A percentile compares a stretch with the other conserved stretches of the same genome.
Conservation (phyloP, 2,888 invertebrate species). For the Argynnis bischoffii region DNA sequence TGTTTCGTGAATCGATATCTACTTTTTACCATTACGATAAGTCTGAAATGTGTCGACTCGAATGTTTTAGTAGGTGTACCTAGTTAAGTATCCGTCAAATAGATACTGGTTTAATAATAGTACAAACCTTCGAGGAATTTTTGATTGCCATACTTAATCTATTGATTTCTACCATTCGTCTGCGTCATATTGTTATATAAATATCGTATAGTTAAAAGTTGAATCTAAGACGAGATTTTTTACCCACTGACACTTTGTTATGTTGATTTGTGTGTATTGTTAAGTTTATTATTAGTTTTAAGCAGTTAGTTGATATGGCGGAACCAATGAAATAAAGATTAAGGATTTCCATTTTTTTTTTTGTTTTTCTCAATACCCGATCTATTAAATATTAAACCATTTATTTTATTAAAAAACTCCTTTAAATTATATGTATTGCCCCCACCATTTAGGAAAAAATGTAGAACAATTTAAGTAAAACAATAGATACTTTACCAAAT, state of each 20-base stretch:
- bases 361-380: neutral
- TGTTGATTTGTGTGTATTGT: constrained; percentile 61
- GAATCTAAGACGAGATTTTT: constrained; percentile 24
- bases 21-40: constrained; percentile 10
- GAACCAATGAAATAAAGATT: constrained; percentile 66
- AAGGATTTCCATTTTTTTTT: constrained; percentile 38
- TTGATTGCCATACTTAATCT: constrained; percentile 8
- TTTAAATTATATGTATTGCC: too few species aligned
- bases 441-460: too few species aligned
- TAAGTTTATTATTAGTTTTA: constrained; percentile 41
- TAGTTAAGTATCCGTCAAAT: neutral
- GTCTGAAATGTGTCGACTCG: neutral
- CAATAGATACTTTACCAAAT: too few species aligned
- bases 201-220: neutral
- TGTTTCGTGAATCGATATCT: neutral
- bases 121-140: neutral
- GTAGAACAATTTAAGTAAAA: too few species aligned
- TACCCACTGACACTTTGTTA: constrained; percentile 65
- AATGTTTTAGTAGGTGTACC: neutral
- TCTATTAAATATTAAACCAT: too few species aligned
- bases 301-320: constrained; percentile 48
- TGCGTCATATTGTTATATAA: neutral
- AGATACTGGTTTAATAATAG: neutral
- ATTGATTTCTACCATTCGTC: constrained; percentile 1
- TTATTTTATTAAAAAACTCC: too few species aligned